Conservation (phyloP, 1,140 invertebrate species). For the Thaumatotibia leucotreta region DNA sequence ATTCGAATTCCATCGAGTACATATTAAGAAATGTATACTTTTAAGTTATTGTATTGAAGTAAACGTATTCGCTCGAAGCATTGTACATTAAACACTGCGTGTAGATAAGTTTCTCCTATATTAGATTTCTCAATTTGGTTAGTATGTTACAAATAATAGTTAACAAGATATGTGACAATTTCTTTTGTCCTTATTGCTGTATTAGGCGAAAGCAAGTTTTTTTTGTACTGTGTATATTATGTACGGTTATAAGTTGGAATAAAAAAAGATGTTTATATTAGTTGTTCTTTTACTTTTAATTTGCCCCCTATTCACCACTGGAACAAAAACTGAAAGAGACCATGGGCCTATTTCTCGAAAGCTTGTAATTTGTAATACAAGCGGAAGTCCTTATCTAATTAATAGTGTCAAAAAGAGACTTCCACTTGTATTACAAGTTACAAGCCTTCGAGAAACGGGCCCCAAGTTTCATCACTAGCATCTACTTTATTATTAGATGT, state of each 20-base stretch:
- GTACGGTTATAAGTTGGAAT: slow-evolving; percentile 78
- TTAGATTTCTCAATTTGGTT: slow-evolving; percentile 73
- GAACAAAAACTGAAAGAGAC: too few species aligned
- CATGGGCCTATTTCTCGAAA: too few species aligned
- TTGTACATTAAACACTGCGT: slow-evolving; percentile 73
- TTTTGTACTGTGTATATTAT: slow-evolving; percentile 79
- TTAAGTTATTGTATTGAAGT: slow-evolving; percentile 74
- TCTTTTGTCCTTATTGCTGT: slow-evolving; percentile 74
- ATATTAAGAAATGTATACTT: slow-evolving; percentile 73
- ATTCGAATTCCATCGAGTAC: slow-evolving; percentile 76
- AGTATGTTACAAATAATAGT: slow-evolving; percentile 66
- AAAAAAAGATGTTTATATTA: slow-evolving; percentile 78
- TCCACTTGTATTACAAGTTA: too few species aligned
- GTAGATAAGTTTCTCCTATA: slow-evolving; percentile 75
- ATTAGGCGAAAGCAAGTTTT: slow-evolving; percentile 73
- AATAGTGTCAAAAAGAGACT: too few species aligned
- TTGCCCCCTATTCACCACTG: not conserved
- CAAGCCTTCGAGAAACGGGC: too few species aligned
- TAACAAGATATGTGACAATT: slow-evolving; percentile 68
- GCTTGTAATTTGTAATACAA: too few species aligned
- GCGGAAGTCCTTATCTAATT: too few species aligned
- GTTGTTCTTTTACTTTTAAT: slow-evolving; percentile 39
- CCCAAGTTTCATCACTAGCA: too few species aligned
- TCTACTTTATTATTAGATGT: too few species aligned
- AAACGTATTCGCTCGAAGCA: slow-evolving; percentile 74